These are phyloP conservation scores for Lindbergichthys nudifrons DNA, from an alignment of 2,797 vertebrate species.

Conservation along the genomic window DNA sequence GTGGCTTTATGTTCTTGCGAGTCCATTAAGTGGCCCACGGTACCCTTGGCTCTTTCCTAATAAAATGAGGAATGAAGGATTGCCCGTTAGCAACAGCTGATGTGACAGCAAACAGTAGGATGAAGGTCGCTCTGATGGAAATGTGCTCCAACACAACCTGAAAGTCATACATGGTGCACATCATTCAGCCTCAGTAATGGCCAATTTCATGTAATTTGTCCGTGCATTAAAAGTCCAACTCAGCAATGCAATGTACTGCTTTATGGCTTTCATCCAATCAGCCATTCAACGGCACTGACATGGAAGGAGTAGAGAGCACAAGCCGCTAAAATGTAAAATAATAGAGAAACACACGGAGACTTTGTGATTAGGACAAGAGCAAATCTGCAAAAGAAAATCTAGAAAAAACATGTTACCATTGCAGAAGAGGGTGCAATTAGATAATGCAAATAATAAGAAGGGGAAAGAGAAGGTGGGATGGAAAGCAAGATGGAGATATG, in stretches of 20 bases:
- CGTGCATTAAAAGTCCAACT: conserved; percentile 19
- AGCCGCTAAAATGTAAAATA: conserved; percentile 30
- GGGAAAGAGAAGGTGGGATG: too few relatives aligned
- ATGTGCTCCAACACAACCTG: conserved; percentile 37
- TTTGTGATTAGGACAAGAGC: conserved; percentile 58
- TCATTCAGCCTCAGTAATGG: conserved; percentile 46
- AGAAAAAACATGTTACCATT: too few relatives aligned
- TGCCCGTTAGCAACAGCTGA: conserved; percentile 58
- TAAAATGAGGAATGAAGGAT: conserved; percentile 69
- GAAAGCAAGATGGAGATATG: too few relatives aligned
- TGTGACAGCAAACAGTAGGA: conserved; percentile 51
- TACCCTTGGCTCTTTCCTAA: conserved; percentile 57
- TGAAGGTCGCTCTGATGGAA: conserved; percentile 72
- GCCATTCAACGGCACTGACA: conserved; percentile 14
- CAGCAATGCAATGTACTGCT: conserved; percentile 1
- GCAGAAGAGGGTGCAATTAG: too few relatives aligned
- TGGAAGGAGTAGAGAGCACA: conserved; percentile 12
- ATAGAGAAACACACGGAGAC: conserved; percentile 37
- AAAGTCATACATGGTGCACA: conserved; percentile 33
- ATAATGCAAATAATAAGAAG: too few relatives aligned
- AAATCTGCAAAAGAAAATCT: too few relatives aligned
- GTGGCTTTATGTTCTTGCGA: conserved; percentile 42
- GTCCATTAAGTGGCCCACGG: conserved; percentile 50
- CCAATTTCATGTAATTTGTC: conserved; percentile 44
- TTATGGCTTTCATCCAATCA: conserved; percentile 2